Evolutionary conservation across 2,113 vertebrate species (phyloP).

Genomic region (Osmerus mordax): DNA sequence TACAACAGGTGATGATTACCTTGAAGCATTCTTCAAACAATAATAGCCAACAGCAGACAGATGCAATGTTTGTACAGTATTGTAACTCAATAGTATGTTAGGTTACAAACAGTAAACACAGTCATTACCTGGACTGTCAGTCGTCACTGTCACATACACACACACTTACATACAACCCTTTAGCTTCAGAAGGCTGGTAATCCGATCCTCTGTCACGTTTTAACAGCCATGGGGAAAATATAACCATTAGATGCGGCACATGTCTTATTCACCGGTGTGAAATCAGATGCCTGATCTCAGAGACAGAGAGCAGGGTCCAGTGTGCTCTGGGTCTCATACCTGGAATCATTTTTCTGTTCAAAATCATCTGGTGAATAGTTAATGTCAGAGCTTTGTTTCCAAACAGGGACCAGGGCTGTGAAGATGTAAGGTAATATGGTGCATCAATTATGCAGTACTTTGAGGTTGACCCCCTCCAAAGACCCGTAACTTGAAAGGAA

Average conservation of each 20-base stretch:
- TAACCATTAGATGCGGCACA: slow-evolving; percentile 23
- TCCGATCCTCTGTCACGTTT: slow-evolving; percentile 33
- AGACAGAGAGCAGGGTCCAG: slow-evolving; percentile 2
- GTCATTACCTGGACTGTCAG: neutral
- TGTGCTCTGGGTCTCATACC: slow-evolving; percentile 9
- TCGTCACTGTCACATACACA: neutral
- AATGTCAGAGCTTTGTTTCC: slow-evolving; percentile 64
- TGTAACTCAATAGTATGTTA: slow-evolving; percentile 4
- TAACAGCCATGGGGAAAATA: slow-evolving; percentile 25
- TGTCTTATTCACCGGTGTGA: slow-evolving; percentile 51
- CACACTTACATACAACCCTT: slow-evolving; percentile 9
- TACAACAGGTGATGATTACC: too few relatives aligned
- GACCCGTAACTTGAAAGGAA: slow-evolving; percentile 31
- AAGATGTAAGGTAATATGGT: slow-evolving; percentile 73
- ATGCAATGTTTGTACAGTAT: too few relatives aligned
- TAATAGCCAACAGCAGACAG: too few relatives aligned
- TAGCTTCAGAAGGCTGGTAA: slow-evolving; percentile 28
- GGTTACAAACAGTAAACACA: neutral
- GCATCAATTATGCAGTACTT: slow-evolving; percentile 73
- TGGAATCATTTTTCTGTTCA: slow-evolving; percentile 58
- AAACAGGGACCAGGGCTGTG: slow-evolving; percentile 44
- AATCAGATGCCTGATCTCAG: slow-evolving; percentile 44
- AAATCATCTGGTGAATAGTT: slow-evolving; percentile 72
- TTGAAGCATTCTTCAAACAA: too few relatives aligned
- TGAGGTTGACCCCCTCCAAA: slow-evolving; percentile 24